Conservation (phyloP, 2,113 vertebrate genomes). For the Atlantisia rogersi region DNA sequence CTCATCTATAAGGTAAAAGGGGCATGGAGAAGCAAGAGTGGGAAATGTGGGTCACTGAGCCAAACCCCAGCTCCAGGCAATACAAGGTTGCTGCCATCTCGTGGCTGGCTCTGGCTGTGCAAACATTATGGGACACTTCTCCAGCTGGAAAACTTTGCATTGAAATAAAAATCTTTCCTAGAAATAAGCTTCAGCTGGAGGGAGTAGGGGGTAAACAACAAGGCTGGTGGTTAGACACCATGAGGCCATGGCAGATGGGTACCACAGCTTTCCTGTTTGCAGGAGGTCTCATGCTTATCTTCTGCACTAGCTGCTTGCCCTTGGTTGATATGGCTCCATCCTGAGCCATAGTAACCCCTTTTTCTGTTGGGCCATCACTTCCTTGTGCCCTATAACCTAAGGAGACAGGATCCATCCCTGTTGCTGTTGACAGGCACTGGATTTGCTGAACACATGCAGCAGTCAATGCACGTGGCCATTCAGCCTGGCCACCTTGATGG, state of each 20-base stretch:
- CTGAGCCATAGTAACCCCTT: neutral
- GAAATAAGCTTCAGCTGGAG: neutral
- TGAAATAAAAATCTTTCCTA: neutral
- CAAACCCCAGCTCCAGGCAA: neutral
- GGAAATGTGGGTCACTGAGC: rapidly evolving
- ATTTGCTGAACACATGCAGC: neutral
- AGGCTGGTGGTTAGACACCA: neutral
- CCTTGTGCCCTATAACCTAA: neutral
- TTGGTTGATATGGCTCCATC: neutral
- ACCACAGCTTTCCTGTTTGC: neutral
- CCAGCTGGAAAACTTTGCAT: neutral
- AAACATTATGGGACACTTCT: neutral
- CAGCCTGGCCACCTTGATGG: rapidly evolving
- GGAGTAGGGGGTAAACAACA: neutral
- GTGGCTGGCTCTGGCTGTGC: neutral
- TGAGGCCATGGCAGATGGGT: neutral
- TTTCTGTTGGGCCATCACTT: neutral
- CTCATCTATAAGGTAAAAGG: neutral
- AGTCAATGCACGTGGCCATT: rapidly evolving
- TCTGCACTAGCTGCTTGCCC: neutral
- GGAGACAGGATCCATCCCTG: neutral
- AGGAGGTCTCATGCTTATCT: neutral
- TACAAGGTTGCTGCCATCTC: constrained; percentile 40
- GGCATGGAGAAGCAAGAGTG: rapidly evolving
- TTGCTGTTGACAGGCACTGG: neutral